These are phyloP conservation scores for Gracilinanus agilis DNA, from an alignment of 2,113 vertebrate genomes.

Conservation along the genomic window DNA sequence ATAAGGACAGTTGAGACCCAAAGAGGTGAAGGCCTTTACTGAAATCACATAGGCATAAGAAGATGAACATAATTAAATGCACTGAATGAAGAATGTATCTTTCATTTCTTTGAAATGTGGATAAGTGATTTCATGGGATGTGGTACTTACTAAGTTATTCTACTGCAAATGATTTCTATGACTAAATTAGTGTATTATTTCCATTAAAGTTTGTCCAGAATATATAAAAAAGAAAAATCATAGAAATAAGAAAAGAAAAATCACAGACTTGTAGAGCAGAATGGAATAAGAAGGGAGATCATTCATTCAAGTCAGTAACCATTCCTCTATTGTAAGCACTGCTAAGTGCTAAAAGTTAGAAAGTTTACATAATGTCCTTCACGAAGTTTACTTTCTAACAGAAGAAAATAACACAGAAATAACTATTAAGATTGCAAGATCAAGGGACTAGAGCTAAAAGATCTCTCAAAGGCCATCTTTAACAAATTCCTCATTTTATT, in stretches of 20 bases:
- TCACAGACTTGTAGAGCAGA: neutral
- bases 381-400: neutral
- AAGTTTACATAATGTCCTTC: neutral
- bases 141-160: too few species aligned
- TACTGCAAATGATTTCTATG: too few species aligned
- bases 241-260: neutral
- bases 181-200: too few species aligned
- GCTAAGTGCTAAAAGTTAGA: neutral
- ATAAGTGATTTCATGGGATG: too few species aligned
- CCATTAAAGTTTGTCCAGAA: too few species aligned
- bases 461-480: neutral
- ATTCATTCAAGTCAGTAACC: neutral
- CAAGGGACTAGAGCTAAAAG: neutral
- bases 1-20: too few species aligned
- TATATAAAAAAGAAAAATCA: too few species aligned
- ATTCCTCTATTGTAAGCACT: neutral
- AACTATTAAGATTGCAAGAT: neutral
- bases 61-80: too few species aligned
- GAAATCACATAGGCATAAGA: too few species aligned
- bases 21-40: too few species aligned
- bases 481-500: neutral
- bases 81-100: too few species aligned
- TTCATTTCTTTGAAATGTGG: too few species aligned
- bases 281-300: neutral
- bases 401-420: neutral